Percentiles rank a stretch among this genome's conserved stretches.
These are phyloP conservation scores for Himalopsyche kuldschensis DNA, from an alignment of 2,888 invertebrate species.

Conservation along the genomic window DNA sequence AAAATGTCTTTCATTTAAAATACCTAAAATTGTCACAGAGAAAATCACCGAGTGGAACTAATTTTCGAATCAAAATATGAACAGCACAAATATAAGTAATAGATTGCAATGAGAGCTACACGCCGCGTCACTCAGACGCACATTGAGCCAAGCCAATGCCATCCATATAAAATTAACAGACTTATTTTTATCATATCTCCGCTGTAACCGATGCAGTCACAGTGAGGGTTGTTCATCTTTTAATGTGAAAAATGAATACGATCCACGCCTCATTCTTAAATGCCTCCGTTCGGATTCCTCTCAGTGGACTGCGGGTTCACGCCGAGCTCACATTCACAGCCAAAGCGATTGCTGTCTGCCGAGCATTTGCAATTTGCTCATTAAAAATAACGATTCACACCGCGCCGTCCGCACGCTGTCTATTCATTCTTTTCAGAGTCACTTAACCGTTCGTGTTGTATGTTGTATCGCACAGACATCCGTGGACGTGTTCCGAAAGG, in stretches of 20 bases:
- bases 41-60: not conserved
- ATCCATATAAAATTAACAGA: not conserved
- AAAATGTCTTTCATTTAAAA: not conserved
- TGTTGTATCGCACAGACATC: conserved; percentile 68
- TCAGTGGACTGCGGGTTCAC: no score
- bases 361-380: not conserved
- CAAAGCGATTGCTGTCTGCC: not conserved
- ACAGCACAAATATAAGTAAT: not conserved
- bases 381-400: not conserved
- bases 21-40: not conserved
- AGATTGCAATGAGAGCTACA: not conserved
- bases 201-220: not conserved
- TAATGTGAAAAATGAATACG: not conserved
- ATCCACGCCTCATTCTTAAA: not conserved
- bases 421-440: not conserved
- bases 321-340: not conserved
- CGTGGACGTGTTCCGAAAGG: conserved; percentile 96
- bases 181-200: not conserved
- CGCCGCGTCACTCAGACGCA: not conserved
- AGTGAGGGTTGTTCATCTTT: no score
- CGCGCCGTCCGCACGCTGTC: not conserved
- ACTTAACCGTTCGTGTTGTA: not conserved
- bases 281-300: not conserved
- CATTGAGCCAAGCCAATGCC: not conserved
- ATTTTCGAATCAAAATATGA: not conserved